phyloP scores from a whole-genome alignment of 1,140 invertebrate genomes.

The Ceratosolen fusciceps region DNA sequence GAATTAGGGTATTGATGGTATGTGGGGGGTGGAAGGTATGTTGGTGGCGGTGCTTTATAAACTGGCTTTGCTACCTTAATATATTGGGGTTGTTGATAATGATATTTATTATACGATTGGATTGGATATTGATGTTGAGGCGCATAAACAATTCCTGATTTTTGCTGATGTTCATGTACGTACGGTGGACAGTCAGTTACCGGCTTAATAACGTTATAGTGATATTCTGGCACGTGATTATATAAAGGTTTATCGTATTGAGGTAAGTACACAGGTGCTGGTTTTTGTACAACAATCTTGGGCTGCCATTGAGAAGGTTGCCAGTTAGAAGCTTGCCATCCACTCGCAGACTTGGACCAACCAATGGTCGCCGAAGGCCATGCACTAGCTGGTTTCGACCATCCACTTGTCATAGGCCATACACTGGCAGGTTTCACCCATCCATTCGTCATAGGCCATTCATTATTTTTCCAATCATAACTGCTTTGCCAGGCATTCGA shows the following conservation, averaged over 20 bases:
- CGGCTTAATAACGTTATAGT: slow-evolving; percentile 44
- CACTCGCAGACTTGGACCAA: not conserved
- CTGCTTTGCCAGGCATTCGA: slow-evolving; percentile 22
- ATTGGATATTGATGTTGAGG: slow-evolving; percentile 51
- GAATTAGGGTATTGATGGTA: slow-evolving; percentile 35
- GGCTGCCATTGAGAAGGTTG: slow-evolving; percentile 42
- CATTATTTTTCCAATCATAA: not conserved
- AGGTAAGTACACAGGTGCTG: slow-evolving; percentile 54
- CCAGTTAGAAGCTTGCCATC: slow-evolving; percentile 12
- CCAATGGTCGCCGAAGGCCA: not conserved
- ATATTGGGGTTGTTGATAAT: slow-evolving; percentile 52
- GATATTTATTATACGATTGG: slow-evolving; percentile 55
- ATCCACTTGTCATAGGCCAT: not conserved
- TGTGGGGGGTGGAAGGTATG: slow-evolving; percentile 28
- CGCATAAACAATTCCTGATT: slow-evolving; percentile 46
- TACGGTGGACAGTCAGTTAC: slow-evolving; percentile 50
- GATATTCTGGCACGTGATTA: slow-evolving; percentile 35
- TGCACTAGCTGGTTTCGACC: slow-evolving; percentile 12
- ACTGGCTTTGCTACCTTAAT: slow-evolving; percentile 4
- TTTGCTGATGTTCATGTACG: slow-evolving; percentile 22
- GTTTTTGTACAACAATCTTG: slow-evolving; percentile 57
- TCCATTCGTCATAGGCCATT: not conserved
- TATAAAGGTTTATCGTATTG: slow-evolving; percentile 52
- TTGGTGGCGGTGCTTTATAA: slow-evolving; percentile 45
- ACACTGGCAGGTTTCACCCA: no score